These are phyloP conservation scores for Frankliniella fusca DNA, from an alignment of 2,888 invertebrate species.

Conservation along the genomic window DNA sequence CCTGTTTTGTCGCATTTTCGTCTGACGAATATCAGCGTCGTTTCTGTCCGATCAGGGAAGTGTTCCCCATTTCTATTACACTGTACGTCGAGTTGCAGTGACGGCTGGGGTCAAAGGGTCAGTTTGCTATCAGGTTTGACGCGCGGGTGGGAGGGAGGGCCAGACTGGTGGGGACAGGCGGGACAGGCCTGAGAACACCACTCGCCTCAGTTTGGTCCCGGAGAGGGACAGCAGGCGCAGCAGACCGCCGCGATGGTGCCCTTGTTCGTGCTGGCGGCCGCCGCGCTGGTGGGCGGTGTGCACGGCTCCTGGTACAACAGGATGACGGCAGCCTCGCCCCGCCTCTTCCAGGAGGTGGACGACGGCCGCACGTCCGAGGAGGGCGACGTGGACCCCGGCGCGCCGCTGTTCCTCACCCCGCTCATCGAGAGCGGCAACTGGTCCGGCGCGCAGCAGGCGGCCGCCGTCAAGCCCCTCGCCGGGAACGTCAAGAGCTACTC, in stretches of 20 bases:
- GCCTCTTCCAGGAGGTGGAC: constrained; percentile 15
- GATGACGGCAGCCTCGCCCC: not conserved
- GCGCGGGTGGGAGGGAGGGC: not conserved
- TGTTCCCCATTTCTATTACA: too few relatives aligned
- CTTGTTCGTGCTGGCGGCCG: not conserved
- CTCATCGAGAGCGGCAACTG: constrained; percentile 26
- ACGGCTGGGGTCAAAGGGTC: not conserved
- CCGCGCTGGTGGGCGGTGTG: not conserved
- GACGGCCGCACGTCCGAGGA: not conserved
- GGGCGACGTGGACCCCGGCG: constrained; percentile 10
- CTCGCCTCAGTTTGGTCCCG: not conserved
- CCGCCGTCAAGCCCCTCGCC: constrained; percentile 36
- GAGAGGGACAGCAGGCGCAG: not conserved
- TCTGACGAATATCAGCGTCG: too few relatives aligned
- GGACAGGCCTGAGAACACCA: not conserved
- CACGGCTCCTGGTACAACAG: not conserved
- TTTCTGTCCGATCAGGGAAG: too few relatives aligned
- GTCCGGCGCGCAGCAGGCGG: constrained; percentile 28
- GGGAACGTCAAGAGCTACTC: constrained; percentile 54
- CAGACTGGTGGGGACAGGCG: not conserved
- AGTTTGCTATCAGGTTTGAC: not conserved
- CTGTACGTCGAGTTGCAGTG: too few relatives aligned
- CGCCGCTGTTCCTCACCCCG: constrained; percentile 1
- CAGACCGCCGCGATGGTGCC: not conserved
- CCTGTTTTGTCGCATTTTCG: too few relatives aligned